phyloP scores from a whole-genome alignment of 64 coral and sea anemone genomes.

The Actinia tenebrosa region DNA sequence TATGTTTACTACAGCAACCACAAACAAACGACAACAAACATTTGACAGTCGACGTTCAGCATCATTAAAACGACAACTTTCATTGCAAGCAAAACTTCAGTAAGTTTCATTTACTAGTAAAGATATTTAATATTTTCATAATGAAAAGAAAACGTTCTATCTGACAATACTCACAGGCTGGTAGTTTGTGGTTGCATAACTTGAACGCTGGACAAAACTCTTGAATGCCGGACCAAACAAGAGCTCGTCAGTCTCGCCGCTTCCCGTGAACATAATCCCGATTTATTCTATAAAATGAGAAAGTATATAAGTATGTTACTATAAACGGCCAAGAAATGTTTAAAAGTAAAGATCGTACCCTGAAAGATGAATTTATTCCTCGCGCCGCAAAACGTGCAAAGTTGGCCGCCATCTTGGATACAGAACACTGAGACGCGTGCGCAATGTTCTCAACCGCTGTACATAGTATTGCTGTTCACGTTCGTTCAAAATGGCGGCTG shows the following conservation, averaged over 20 bases:
- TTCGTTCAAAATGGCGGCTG: constrained; percentile 46
- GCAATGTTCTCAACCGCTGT: neutral
- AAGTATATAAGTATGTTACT: neutral
- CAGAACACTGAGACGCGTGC: neutral
- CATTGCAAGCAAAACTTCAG: too few species aligned
- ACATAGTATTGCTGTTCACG: neutral
- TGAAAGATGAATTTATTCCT: constrained; percentile 38
- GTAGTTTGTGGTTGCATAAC: neutral
- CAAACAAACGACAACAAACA: too few species aligned
- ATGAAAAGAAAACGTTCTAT: neutral
- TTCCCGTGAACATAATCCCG: neutral
- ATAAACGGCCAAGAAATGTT: neutral
- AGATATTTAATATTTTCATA: neutral
- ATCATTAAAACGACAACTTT: too few species aligned
- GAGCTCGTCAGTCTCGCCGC: neutral
- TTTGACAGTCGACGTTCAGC: too few species aligned
- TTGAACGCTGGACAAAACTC: neutral
- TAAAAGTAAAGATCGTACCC: constrained; percentile 15
- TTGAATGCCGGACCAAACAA: constrained; percentile 4
- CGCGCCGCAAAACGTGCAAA: constrained; percentile 54
- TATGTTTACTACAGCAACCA: too few species aligned
- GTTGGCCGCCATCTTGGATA: constrained; percentile 62
- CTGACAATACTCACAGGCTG: constrained; percentile 57
- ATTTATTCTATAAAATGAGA: neutral
- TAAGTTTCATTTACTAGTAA: too few species aligned